Evolutionary conservation across 2,797 vertebrate genomes (phyloP).

Genomic region (Aeoliscus strigatus): DNA sequence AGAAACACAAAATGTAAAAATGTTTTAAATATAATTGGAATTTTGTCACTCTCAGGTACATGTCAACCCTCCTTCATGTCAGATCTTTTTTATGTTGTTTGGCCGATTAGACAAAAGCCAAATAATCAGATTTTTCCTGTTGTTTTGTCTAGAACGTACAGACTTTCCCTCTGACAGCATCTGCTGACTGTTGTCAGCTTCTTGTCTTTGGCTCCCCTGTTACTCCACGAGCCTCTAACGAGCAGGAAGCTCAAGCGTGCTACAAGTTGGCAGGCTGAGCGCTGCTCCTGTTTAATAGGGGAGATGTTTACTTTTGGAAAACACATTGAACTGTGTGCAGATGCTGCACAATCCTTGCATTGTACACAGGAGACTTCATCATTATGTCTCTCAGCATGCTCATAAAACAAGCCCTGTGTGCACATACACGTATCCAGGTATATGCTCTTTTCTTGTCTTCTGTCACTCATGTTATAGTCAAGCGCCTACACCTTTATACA

Average conservation of each 20-base stretch:
- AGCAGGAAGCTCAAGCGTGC: conserved; percentile 1
- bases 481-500: not conserved
- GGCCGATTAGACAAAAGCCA: no score
- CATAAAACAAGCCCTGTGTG: conserved; percentile 15
- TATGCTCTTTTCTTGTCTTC: not conserved
- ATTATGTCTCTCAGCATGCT: conserved; percentile 26
- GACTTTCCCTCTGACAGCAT: no score
- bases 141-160: no score
- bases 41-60: no score
- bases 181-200: no score
- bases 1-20: no score
- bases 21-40: no score
- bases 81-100: no score
- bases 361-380: conserved; percentile 17
- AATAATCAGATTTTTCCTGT: no score
- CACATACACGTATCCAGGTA: conserved; percentile 1
- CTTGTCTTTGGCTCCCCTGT: no score
- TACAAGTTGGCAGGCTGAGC: conserved; percentile 28
- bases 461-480: conserved; percentile 1
- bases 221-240: no score
- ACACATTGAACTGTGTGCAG: conserved; percentile 13
- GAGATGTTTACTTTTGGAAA: conserved; percentile 29
- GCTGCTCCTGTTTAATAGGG: conserved; percentile 19
- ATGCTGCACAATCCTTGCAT: conserved; percentile 3
- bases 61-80: no score